Conservation (phyloP, 2,113 vertebrate genomes). For the Micronisus gabar region DNA sequence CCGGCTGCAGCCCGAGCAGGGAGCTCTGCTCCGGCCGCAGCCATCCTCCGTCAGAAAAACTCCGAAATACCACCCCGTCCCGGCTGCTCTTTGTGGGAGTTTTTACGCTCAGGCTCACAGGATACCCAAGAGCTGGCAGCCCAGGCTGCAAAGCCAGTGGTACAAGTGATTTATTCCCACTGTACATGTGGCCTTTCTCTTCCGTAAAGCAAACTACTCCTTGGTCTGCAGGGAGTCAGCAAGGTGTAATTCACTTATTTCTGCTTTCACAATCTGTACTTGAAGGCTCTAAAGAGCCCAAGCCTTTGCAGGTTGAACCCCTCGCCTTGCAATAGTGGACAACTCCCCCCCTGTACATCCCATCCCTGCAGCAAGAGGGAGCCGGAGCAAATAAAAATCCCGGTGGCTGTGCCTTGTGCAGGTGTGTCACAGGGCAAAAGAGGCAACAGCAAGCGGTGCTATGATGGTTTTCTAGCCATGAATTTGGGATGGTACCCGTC, state of each 20-base stretch:
- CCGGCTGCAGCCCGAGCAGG: not conserved
- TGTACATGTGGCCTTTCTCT: accelerated
- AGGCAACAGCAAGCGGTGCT: too few species aligned
- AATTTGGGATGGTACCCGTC: not conserved
- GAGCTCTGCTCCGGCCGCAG: not conserved
- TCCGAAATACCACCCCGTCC: accelerated
- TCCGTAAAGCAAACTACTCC: accelerated
- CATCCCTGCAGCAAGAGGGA: accelerated
- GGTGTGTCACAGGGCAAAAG: not conserved
- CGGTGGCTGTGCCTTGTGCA: accelerated
- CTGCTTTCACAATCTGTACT: accelerated
- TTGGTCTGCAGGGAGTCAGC: accelerated
- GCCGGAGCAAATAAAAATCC: not conserved
- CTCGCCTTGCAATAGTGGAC: not conserved
- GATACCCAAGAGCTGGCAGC: not conserved
- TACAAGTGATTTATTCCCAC: not conserved
- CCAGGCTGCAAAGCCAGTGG: not conserved
- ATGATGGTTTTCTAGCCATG: not conserved
- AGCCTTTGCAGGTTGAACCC: not conserved
- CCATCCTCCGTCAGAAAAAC: too few species aligned
- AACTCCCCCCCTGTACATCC: not conserved
- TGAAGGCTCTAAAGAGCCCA: not conserved
- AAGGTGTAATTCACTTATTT: not conserved
- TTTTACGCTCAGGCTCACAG: accelerated
- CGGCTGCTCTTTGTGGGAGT: not conserved